phyloP scores from a whole-genome alignment of 2,797 vertebrate genomes.

The Pipistrellus kuhlii region DNA sequence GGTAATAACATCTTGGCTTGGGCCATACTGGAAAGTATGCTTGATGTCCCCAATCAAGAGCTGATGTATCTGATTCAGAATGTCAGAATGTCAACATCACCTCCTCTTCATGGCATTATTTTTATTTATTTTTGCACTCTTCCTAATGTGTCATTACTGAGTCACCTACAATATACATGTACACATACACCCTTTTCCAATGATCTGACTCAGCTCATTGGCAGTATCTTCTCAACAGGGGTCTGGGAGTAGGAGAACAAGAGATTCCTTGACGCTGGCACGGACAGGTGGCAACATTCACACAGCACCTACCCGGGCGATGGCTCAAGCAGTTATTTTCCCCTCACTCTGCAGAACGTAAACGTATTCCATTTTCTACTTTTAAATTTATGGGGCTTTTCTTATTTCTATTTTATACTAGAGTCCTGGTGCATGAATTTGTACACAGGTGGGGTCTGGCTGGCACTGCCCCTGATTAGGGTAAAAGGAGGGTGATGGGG shows the following conservation, averaged over 20 bases:
- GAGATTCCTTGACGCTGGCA: no score
- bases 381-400: background rate
- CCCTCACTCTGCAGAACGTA: background rate
- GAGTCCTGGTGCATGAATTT: no score
- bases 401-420: background rate
- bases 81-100: background rate
- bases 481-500: no score
- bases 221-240: background rate
- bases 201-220: background rate
- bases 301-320: background rate
- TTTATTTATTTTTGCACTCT: background rate
- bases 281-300: background rate
- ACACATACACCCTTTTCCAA: background rate
- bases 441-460: no score
- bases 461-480: no score
- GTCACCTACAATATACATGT: background rate
- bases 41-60: background rate
- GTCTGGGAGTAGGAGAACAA: background rate
- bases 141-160: background rate
- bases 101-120: background rate
- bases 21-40: slow-evolving; percentile 59
- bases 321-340: background rate
- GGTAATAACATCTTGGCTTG: slow-evolving; percentile 41
- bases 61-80: slow-evolving; percentile 26
- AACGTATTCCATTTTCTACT: background rate